These are phyloP conservation scores for Fopius arisanus DNA, from an alignment of 1,140 invertebrate species.

Conservation along the genomic window DNA sequence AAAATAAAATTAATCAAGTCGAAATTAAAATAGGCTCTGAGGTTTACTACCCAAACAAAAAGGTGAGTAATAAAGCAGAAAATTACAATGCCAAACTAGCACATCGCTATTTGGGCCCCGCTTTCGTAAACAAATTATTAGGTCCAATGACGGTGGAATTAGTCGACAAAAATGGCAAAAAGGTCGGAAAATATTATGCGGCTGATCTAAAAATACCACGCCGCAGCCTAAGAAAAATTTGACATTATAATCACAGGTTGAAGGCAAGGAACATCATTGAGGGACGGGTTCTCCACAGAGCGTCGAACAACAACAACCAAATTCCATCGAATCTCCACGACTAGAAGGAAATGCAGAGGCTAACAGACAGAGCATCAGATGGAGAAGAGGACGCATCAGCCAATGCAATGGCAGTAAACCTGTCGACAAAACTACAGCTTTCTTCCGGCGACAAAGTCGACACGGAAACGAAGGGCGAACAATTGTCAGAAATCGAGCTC, in stretches of 20 bases:
- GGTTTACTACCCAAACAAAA: conserved; percentile 30
- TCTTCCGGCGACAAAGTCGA: no score
- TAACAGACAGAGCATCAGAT: no score
- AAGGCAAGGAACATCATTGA: not conserved
- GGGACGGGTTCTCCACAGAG: not conserved
- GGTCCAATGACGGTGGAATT: conserved; percentile 28
- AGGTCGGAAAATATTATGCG: conserved; percentile 30
- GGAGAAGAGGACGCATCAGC: no score
- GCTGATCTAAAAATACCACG: conserved; percentile 28
- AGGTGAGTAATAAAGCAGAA: conserved; percentile 18
- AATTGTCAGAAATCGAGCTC: no score
- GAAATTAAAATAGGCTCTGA: conserved; percentile 20
- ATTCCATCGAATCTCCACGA: no score
- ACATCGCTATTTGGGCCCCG: conserved; percentile 22
- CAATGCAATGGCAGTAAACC: no score
- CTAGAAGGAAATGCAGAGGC: no score
- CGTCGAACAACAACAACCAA: not conserved
- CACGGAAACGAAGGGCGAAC: no score
- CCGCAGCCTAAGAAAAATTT: not conserved
- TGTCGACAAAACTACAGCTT: no score
- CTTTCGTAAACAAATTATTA: not conserved
- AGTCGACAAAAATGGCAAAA: conserved; percentile 24
- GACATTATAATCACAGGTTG: not conserved
- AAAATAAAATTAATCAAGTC: not conserved
- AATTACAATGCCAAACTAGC: not conserved